These are phyloP conservation scores for Enoplosus armatus DNA, from an alignment of 2,797 vertebrate genomes.

Conservation along the genomic window DNA sequence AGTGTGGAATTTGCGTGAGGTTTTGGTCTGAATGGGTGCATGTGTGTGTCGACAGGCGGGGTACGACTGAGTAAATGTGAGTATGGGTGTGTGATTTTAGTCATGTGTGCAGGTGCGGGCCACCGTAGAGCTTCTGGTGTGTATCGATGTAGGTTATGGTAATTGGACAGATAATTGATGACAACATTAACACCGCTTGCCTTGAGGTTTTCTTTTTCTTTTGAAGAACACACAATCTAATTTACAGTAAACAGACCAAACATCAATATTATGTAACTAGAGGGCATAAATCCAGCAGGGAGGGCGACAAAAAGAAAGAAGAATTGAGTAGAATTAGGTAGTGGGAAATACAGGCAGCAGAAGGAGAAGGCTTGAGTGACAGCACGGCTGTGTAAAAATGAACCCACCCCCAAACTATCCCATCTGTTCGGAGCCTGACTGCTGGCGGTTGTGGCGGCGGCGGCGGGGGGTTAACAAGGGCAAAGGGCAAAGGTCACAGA, in stretches of 20 bases:
- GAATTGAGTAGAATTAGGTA: slow-evolving; percentile 1
- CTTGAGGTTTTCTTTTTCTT: not conserved
- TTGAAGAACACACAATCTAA: slow-evolving; percentile 13
- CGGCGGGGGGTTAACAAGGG: slow-evolving; percentile 65
- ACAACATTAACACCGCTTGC: slow-evolving; percentile 38
- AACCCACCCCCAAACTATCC: slow-evolving; percentile 57
- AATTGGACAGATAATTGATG: slow-evolving; percentile 65
- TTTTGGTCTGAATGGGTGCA: slow-evolving; percentile 13
- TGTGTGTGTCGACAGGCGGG: not conserved
- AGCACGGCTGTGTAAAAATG: slow-evolving; percentile 51
- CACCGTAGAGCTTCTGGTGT: slow-evolving; percentile 18
- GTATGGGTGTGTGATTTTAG: not conserved
- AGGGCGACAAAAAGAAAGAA: slow-evolving; percentile 7
- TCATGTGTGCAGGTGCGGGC: not conserved
- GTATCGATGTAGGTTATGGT: slow-evolving; percentile 41
- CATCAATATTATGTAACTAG: slow-evolving; percentile 39
- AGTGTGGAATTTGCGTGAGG: slow-evolving; percentile 40
- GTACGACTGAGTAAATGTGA: not conserved
- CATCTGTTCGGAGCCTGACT: slow-evolving; percentile 76
- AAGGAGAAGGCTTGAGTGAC: slow-evolving; percentile 51
- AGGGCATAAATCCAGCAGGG: slow-evolving; percentile 24
- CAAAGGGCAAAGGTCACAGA: slow-evolving; percentile 79
- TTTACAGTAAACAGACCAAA: slow-evolving; percentile 54
- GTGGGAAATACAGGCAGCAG: not conserved
- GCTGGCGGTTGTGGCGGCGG: slow-evolving; percentile 28